Evolutionary conservation across 2,113 vertebrate genomes (phyloP).

Genomic region (Nettapus auritus): DNA sequence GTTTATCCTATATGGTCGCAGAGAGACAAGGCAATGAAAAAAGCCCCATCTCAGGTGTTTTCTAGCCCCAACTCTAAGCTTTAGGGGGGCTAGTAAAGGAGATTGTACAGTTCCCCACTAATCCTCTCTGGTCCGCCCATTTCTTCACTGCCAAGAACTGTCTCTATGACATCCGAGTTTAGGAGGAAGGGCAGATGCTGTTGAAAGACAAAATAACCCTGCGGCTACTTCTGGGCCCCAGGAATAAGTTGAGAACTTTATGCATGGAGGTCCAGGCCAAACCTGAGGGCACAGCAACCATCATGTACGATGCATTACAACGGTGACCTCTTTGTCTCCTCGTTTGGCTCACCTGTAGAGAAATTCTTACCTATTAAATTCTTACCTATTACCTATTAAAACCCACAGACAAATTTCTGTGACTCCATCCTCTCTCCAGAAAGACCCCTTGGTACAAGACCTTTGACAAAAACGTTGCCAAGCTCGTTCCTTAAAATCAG

Average conservation of each 20-base stretch:
- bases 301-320: background rate
- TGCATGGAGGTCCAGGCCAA: background rate
- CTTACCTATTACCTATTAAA: background rate
- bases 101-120: fast-evolving
- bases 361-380: background rate
- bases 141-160: background rate
- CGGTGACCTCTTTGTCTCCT: background rate
- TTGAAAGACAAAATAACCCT: background rate
- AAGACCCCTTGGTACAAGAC: background rate
- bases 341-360: background rate
- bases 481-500: background rate
- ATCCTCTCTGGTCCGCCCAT: background rate
- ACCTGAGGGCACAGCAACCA: background rate
- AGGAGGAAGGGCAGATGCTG: background rate
- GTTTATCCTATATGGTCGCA: background rate
- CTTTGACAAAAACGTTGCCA: background rate
- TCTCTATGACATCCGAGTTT: background rate
- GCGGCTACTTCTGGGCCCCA: background rate
- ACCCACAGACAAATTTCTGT: background rate
- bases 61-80: background rate
- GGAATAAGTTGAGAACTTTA: background rate
- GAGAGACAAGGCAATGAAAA: background rate
- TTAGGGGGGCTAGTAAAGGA: background rate
- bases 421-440: background rate
- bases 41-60: background rate